A percentile compares a stretch with the other conserved stretches of the same genome.
Evolutionary conservation across 2,888 invertebrate genomes (phyloP).

Genomic region (Drosophila recens): DNA sequence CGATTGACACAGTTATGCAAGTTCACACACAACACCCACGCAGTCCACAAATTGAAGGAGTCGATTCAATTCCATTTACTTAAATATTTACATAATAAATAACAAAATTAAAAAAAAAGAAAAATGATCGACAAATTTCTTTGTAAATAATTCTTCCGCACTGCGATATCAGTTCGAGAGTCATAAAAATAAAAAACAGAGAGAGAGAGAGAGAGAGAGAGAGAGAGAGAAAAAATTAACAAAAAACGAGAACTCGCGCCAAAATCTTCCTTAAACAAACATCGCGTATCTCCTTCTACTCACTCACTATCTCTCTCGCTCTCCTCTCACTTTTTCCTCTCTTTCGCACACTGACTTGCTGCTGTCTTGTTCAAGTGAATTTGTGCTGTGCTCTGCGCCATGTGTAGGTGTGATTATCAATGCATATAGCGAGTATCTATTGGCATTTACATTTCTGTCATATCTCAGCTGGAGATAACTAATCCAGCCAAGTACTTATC

Average conservation of each 20-base stretch:
- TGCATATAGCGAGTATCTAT: slow-evolving; percentile 8
- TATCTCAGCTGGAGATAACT: slow-evolving; percentile 20
- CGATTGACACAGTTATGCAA: slow-evolving; percentile 77
- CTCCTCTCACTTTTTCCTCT: slow-evolving; percentile 1
- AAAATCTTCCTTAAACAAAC: slow-evolving; percentile 73
- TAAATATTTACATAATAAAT: slow-evolving; percentile 63
- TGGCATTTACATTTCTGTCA: slow-evolving; percentile 40
- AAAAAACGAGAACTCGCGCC: slow-evolving; percentile 49
- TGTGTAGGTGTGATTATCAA: slow-evolving; percentile 67
- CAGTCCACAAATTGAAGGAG: slow-evolving; percentile 45
- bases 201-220: neutral
- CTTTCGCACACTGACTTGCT: slow-evolving; percentile 34
- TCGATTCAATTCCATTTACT: slow-evolving; percentile 39
- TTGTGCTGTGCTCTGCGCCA: slow-evolving; percentile 38
- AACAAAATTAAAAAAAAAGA: neutral
- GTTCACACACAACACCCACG: slow-evolving; percentile 74
- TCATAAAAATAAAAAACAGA: slow-evolving; percentile 27
- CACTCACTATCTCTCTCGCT: slow-evolving; percentile 7
- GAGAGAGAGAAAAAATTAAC: neutral
- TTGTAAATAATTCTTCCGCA: slow-evolving; percentile 57
- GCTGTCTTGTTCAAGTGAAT: slow-evolving; percentile 74
- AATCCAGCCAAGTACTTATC: slow-evolving; percentile 15
- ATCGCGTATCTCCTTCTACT: slow-evolving; percentile 10
- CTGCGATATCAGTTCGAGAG: slow-evolving; percentile 55
- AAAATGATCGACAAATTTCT: slow-evolving; percentile 48